Conservation (phyloP, 1,140 invertebrate species). For the Bombyx mandarina region DNA sequence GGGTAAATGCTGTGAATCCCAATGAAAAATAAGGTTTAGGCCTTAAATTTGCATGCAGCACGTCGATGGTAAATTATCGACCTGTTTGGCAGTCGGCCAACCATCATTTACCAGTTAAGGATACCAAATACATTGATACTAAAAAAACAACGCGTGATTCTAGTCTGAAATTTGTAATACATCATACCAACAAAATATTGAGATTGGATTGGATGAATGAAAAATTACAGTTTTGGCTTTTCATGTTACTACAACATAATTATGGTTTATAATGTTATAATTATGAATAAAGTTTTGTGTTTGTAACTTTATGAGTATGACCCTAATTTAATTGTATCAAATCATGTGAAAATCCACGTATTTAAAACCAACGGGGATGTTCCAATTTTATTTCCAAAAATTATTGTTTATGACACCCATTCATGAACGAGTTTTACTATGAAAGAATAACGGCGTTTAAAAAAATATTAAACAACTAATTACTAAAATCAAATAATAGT, state of each 20-base stretch:
- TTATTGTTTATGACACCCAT: no score
- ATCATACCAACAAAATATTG: neutral
- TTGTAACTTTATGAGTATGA: no score
- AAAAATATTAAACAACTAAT: no score
- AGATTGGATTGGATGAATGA: neutral
- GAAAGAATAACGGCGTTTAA: no score
- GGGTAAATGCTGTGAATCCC: constrained; percentile 16
- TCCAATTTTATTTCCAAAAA: no score
- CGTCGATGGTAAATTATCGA: constrained; percentile 45
- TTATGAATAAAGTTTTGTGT: no score
- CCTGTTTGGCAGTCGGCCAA: constrained; percentile 33
- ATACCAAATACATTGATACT: constrained; percentile 14
- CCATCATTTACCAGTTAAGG: constrained; percentile 24
- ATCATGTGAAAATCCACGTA: no score
- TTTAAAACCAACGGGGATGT: no score
- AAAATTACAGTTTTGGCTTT: neutral
- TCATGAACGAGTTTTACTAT: no score
- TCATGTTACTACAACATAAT: neutral
- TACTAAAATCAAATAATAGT: no score
- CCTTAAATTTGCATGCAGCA: constrained; percentile 43
- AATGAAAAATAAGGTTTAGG: constrained; percentile 38
- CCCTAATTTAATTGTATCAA: no score
- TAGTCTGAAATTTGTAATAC: constrained; percentile 19
- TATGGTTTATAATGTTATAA: neutral
- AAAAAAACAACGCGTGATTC: constrained; percentile 16